These are phyloP conservation scores for Phocoena sinus DNA, from an alignment of 2,113 vertebrate genomes.

Conservation along the genomic window DNA sequence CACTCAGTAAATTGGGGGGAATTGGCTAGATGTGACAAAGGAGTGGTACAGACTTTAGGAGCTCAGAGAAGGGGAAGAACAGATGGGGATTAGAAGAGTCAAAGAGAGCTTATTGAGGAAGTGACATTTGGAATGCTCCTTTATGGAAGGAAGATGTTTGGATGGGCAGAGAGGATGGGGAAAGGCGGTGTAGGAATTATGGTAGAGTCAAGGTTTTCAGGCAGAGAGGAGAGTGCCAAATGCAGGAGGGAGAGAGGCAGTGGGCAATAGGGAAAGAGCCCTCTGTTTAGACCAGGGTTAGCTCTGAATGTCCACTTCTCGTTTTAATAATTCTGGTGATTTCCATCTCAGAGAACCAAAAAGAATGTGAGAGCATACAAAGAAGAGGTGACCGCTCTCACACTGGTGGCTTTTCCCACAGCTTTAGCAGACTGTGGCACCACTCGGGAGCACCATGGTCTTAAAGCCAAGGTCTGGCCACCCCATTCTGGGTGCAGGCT, in stretches of 20 bases:
- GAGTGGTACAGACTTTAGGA: background rate
- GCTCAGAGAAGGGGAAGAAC: background rate
- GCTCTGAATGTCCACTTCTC: conserved; percentile 67
- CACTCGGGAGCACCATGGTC: background rate
- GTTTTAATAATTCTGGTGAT: conserved; percentile 52
- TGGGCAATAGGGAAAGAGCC: background rate
- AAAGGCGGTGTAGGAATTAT: background rate
- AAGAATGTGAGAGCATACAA: conserved; percentile 45
- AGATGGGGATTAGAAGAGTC: background rate
- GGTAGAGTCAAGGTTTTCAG: background rate
- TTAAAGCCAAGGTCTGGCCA: background rate
- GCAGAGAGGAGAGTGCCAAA: background rate
- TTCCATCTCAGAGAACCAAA: conserved; percentile 70
- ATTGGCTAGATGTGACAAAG: background rate
- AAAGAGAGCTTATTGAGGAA: background rate
- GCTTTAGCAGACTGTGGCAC: background rate
- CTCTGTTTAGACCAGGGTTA: background rate
- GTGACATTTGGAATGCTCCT: background rate
- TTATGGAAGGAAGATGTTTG: background rate
- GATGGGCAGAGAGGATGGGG: background rate
- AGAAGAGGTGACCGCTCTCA: conserved; percentile 40
- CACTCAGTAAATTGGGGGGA: background rate
- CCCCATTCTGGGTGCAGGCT: no score
- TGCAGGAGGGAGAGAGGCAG: background rate
- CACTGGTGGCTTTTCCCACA: background rate